These are phyloP conservation scores for Neostethus bicornis DNA, from an alignment of 2,797 vertebrate genomes.

Conservation along the genomic window DNA sequence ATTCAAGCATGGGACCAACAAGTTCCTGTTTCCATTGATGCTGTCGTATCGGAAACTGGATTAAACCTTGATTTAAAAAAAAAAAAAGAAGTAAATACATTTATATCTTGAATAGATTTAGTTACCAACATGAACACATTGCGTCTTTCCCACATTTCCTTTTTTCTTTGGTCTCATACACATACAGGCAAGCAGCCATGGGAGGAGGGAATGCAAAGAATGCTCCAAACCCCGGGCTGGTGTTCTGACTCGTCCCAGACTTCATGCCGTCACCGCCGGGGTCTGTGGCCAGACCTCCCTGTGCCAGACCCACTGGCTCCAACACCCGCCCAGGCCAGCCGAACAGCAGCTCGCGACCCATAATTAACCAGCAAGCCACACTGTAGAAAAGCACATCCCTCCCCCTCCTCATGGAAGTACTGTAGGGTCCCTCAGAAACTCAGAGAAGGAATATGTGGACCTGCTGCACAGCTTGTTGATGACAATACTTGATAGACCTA, in stretches of 20 bases:
- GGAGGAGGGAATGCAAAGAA: constrained; percentile 81
- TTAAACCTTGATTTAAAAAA: constrained; percentile 19
- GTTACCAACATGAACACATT: constrained; percentile 40
- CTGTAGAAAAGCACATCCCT: constrained; percentile 67
- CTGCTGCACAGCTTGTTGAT: constrained; percentile 15
- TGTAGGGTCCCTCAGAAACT: constrained; percentile 61
- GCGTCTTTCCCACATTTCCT: constrained; percentile 50
- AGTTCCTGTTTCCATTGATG: constrained; percentile 1
- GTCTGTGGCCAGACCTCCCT: constrained; percentile 89
- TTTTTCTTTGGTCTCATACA: constrained; percentile 40
- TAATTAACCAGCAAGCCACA: constrained; percentile 83
- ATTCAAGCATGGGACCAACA: too few relatives aligned
- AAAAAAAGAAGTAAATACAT: constrained; percentile 36
- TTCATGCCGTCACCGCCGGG: constrained; percentile 87
- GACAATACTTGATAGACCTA: constrained; percentile 36
- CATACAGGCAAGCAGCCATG: constrained; percentile 65
- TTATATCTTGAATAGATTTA: constrained; percentile 25
- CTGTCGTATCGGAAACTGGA: constrained; percentile 3
- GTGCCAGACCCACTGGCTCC: constrained; percentile 89
- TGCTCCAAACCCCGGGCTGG: constrained; percentile 84
- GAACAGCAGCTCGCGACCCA: constrained; percentile 82
- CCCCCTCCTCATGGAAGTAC: constrained; percentile 52
- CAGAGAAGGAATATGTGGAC: constrained; percentile 35
- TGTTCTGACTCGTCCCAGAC: constrained; percentile 89
- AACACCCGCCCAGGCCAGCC: constrained; percentile 86